Evolutionary conservation across 1,140 invertebrate species (phyloP), one percentile per base, ranked within the genome.

Genomic region (Drosophila parvula): DNA sequence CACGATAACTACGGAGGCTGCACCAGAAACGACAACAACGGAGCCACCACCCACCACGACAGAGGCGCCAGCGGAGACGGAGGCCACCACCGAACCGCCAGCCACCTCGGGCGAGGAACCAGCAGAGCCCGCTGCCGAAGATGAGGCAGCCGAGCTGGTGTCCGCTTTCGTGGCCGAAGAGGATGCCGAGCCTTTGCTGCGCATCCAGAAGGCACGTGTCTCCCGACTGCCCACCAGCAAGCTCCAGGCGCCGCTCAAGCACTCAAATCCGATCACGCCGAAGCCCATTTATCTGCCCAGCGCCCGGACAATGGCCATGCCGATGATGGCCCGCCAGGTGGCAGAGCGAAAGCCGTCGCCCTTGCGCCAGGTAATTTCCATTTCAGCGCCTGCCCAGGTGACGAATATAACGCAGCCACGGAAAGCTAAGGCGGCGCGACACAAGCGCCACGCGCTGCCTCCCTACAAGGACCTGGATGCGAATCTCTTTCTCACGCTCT

Each of bases 111-210:
- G 44, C 0, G 81, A 77, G 41, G 56, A 74, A 43, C 43, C 60
- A 0, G 70, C 73, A 1, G 65, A 53, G 9, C 53, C 63, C 0
- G 79, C 76, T n/a, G 79, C 41, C 27, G 84, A 79, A 6, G 77
- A 90, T 43, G 90, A 91, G 41, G 90, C 74, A 1, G 90, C 90
- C 5, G 90, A 91, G 30, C 43, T 91, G 22, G 83, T 91, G 1
- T 84, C 90, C 3, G 74, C 90, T 0, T 90, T 84, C 56, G 83
- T 90, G 30, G 90, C 83, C 27, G 90, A 91, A 45, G 77, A 82
- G 44, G 83, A 91, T 47, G 51, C 90, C 3, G 90, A 84, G 18
- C 90, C 90, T 2, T 57, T 91, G 58, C 59, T 88, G 22, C 78
- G 90, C 22, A 90, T 91, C 44, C 90, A 91, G 41, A 91, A 91